These are phyloP conservation scores for Cephalopterus ornatus DNA, from an alignment of 2,113 vertebrate genomes.

Conservation along the genomic window DNA sequence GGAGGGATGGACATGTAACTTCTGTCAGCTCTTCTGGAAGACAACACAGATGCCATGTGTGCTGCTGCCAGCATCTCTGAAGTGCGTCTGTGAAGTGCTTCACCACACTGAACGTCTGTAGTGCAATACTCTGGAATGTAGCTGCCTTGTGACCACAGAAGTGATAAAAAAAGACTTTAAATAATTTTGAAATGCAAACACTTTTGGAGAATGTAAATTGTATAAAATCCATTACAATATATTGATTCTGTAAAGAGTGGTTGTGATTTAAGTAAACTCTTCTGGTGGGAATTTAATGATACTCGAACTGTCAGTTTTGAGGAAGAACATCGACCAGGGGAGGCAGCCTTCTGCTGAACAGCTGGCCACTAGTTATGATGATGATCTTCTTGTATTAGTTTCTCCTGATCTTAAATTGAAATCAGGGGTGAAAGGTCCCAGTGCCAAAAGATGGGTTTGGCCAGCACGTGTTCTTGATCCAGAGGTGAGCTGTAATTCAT, in stretches of 20 bases:
- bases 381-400: not conserved
- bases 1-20: not conserved
- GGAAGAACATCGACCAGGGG: not conserved
- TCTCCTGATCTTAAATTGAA: not conserved
- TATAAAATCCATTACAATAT: not conserved
- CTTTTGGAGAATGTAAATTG: conserved; percentile 3
- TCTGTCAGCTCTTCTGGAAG: not conserved
- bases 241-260: not conserved
- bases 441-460: not conserved
- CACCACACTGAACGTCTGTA: not conserved
- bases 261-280: not conserved
- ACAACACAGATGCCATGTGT: not conserved
- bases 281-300: not conserved
- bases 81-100: not conserved
- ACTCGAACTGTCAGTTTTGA: not conserved
- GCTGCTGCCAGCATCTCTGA: not conserved
- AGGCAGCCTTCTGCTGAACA: not conserved
- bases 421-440: not conserved
- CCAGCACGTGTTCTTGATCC: not conserved
- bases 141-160: not conserved
- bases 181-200: not conserved
- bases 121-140: not conserved
- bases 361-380: not conserved
- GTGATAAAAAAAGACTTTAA: not conserved
- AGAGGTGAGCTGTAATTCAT: not conserved